Evolutionary conservation across 2,888 invertebrate genomes (phyloP).

Genomic region (Camptogramma bilineatum): DNA sequence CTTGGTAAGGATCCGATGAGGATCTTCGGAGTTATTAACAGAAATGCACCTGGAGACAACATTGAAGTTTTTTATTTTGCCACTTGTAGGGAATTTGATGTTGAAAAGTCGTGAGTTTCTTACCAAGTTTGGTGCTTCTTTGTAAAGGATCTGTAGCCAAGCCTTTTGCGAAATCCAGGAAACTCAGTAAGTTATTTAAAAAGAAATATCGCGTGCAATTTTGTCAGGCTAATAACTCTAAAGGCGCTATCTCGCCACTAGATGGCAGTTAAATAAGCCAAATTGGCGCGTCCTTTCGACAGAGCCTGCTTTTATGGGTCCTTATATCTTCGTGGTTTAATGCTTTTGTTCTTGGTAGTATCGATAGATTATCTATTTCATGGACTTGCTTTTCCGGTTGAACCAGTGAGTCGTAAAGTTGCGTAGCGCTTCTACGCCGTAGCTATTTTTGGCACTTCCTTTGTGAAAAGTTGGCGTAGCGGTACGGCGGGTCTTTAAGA

Average conservation of each 20-base stretch:
- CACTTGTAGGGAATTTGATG: not conserved
- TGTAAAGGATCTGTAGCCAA: not conserved
- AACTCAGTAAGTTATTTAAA: slow-evolving; percentile 53
- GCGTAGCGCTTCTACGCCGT: slow-evolving; percentile 18
- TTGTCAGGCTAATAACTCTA: slow-evolving; percentile 73
- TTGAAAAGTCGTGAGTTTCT: not conserved
- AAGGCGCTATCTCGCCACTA: slow-evolving; percentile 64
- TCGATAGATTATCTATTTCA: slow-evolving; percentile 43
- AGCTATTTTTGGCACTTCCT: slow-evolving; percentile 10
- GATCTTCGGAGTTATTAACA: too few relatives aligned
- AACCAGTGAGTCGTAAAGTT: slow-evolving; percentile 8
- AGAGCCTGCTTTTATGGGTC: slow-evolving; percentile 65
- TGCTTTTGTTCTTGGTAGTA: slow-evolving; percentile 56
- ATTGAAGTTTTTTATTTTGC: too few relatives aligned
- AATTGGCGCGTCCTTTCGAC: slow-evolving; percentile 73
- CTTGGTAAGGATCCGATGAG: too few relatives aligned
- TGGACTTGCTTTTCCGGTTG: slow-evolving; percentile 17
- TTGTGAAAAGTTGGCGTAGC: slow-evolving; percentile 19
- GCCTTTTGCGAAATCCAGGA: slow-evolving; percentile 29
- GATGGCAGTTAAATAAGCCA: slow-evolving; percentile 78
- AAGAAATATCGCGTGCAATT: slow-evolving; percentile 70
- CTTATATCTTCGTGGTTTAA: slow-evolving; percentile 64
- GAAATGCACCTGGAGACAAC: too few relatives aligned
- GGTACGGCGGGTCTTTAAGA: slow-evolving; percentile 5
- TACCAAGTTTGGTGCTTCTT: not conserved